Base-by-base conservation (phyloP, 2,888 invertebrate genomes). In the Apomyelois bistriatella region DNA sequence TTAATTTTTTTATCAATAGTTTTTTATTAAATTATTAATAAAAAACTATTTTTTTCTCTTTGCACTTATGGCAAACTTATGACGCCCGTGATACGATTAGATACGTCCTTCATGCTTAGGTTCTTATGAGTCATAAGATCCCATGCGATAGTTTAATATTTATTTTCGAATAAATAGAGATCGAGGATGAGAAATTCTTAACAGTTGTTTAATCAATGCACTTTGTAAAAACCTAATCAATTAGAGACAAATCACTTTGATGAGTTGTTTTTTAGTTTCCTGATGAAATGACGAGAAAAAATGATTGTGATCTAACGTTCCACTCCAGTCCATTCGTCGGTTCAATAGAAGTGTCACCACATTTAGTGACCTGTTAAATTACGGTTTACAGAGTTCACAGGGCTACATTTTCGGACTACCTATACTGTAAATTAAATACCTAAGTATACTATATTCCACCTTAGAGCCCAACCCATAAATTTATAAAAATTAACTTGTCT, bases 291-390 rank as follows among this genome's bases (percentile, higher is more conserved):
- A 37, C 15, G 48, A 52, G 46, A 62, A 74, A 82, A 81, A 75
- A 73, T 59, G 57, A 59, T 64, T 66, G 57, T 64, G 69, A 77
- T 72, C 68, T 61, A 67, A 66, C 64, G 76, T 76, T 77, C 66
- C 72, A 73, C 65, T 76, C 66, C 71, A 72, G 64, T 76, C 68
- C 65, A 58, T 59, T 67, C 65, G 60, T 57, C 64, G 63, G 59
- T 64, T 68, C 60, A 66, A 55, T 59, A 65, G 63, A 68, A 66
- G 58, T 70, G 70, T 69, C 69, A 70, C 68, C 76, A 72, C 71
- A 73, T 60, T 71, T 66, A 72, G 62, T 80, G 78, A 79, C 78
- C 80, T 81, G 77, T 78, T 76, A 82, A 85, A 85, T 83, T 81
- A 48, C 49, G 37, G 55, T 57, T 53, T 37, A 56, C 53, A 35